phyloP scores from a whole-genome alignment of 2,888 invertebrate genomes.

The Drosophila maculinotata region DNA sequence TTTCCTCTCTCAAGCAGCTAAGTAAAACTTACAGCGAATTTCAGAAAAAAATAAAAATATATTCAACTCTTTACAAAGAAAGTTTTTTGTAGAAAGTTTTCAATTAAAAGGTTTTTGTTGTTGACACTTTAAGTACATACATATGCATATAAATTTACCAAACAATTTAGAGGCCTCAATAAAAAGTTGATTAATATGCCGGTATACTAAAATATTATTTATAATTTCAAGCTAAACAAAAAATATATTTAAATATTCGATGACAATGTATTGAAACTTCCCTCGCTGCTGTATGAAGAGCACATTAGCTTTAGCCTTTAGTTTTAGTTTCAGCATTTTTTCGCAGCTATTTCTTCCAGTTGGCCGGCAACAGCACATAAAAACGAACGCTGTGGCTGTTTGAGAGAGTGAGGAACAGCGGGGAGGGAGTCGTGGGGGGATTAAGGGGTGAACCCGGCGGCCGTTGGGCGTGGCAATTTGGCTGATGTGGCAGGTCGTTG shows the following conservation, averaged over 20 bases:
- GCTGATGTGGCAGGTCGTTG: slow-evolving; percentile 61
- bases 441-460: not conserved
- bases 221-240: not conserved
- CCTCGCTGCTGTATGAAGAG: slow-evolving; percentile 45
- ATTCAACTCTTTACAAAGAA: too few relatives aligned
- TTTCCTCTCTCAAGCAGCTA: too few relatives aligned
- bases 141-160: too few relatives aligned
- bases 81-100: too few relatives aligned
- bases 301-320: slow-evolving; percentile 62
- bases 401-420: not conserved
- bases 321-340: slow-evolving; percentile 63
- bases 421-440: not conserved
- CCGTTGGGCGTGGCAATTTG: slow-evolving; percentile 42
- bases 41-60: not conserved
- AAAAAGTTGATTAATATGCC: too few relatives aligned
- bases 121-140: too few relatives aligned
- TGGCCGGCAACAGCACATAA: slow-evolving; percentile 49
- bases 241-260: too few relatives aligned
- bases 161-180: too few relatives aligned
- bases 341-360: slow-evolving; percentile 53
- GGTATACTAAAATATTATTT: too few relatives aligned
- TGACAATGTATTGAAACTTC: slow-evolving; percentile 11
- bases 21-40: not conserved
- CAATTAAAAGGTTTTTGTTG: too few relatives aligned
- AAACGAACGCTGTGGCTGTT: slow-evolving; percentile 13